A percentile compares a stretch with the other conserved stretches of the same genome.
phyloP scores from a whole-genome alignment of 2,797 vertebrate genomes.

The Tarsius wallacei region DNA sequence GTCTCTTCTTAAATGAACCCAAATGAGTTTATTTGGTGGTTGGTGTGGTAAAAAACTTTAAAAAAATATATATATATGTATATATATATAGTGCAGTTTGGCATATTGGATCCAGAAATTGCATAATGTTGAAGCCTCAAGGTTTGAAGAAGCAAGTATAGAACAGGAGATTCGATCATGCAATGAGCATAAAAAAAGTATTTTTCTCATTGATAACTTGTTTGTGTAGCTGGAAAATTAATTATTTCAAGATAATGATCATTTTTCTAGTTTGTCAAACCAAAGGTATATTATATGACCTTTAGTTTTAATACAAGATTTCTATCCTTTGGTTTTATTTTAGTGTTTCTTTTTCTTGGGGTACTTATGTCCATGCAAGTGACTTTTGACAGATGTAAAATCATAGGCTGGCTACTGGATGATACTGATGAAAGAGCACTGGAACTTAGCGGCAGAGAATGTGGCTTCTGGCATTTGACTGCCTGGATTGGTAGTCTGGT shows the following conservation, averaged over 20 bases:
- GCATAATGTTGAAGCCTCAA: neutral
- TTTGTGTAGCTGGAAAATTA: neutral
- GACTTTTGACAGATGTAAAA: neutral
- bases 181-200: neutral
- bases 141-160: neutral
- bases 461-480: neutral
- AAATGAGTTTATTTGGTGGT: neutral
- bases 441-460: neutral
- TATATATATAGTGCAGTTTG: neutral
- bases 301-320: neutral
- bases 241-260: neutral
- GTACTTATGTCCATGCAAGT: neutral
- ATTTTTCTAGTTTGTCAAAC: neutral
- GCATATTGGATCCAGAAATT: neutral
- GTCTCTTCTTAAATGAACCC: neutral
- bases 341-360: neutral
- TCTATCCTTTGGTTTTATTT: neutral
- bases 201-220: neutral
- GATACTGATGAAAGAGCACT: neutral
- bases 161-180: neutral
- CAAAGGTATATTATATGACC: neutral
- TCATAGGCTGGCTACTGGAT: neutral
- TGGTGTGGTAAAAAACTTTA: neutral
- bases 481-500: too few species aligned
- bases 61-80: neutral